These are phyloP conservation scores for Drosophila merina DNA, from an alignment of 2,888 invertebrate genomes.

Conservation along the genomic window DNA sequence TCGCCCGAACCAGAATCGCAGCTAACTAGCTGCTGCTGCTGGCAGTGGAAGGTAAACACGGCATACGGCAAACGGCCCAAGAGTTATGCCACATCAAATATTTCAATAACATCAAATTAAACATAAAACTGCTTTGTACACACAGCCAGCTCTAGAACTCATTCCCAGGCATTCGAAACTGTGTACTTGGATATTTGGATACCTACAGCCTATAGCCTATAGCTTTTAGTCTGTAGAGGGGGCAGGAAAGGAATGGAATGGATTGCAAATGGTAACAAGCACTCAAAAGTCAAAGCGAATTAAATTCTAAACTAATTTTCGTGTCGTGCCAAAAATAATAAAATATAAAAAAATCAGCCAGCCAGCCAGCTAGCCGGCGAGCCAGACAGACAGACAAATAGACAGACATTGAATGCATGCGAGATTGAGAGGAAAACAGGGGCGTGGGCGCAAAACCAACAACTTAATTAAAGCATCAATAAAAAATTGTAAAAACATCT, in stretches of 20 bases:
- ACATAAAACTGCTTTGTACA: constrained; percentile 43
- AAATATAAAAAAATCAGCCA: constrained; percentile 9
- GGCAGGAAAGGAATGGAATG: not conserved
- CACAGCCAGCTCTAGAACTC: no score
- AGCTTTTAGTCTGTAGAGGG: not conserved
- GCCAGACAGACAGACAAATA: constrained; percentile 8
- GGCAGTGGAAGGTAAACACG: constrained; percentile 14
- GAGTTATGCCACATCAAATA: constrained; percentile 49
- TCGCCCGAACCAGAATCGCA: not conserved
- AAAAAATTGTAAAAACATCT: constrained; percentile 69
- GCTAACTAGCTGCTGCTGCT: not conserved
- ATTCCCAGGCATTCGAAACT: no score
- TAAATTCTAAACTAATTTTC: constrained; percentile 79
- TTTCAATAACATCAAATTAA: constrained; percentile 60
- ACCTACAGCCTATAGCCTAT: no score
- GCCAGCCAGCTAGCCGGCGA: not conserved
- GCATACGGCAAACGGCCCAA: not conserved
- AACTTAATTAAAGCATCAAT: constrained; percentile 79
- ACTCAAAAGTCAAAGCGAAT: constrained; percentile 78
- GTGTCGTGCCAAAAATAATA: constrained; percentile 78
- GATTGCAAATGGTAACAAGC: constrained; percentile 73
- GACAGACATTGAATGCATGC: constrained; percentile 12
- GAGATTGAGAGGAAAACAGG: not conserved
- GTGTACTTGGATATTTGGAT: no score
- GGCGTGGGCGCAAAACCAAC: constrained; percentile 47